Conservation (phyloP, 2,797 vertebrate genomes). For the Aulostomus chinensis region DNA sequence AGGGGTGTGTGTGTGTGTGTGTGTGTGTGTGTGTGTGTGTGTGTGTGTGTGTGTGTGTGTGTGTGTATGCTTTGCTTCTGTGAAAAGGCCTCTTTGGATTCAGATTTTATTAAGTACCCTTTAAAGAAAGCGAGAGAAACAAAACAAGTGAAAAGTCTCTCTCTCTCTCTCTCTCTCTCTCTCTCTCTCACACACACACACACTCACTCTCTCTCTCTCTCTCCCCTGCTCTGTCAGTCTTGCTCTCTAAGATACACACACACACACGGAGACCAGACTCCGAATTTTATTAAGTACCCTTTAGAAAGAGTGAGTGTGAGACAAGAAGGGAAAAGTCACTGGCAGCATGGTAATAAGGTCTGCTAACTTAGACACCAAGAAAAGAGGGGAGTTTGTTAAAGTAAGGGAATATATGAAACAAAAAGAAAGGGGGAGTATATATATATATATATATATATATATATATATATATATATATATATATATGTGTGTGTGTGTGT, state of each 20-base stretch:
- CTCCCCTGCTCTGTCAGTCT: too few species aligned
- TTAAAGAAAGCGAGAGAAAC: conserved; percentile 76
- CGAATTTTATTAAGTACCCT: conserved; percentile 80
- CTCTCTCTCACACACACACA: conserved; percentile 1
- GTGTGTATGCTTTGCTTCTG: conserved; percentile 65
- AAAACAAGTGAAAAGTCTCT: conserved; percentile 63
- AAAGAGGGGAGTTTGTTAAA: conserved; percentile 74
- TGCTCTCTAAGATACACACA: conserved; percentile 19
- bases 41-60: conserved; percentile 10
- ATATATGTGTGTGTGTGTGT: too few species aligned
- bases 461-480: too few species aligned
- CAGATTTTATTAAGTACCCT: conserved; percentile 84
- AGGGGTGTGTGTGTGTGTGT: conserved; percentile 27
- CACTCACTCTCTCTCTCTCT: conserved; percentile 9
- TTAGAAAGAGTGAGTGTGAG: conserved; percentile 71
- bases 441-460: too few species aligned
- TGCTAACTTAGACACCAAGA: conserved; percentile 60
- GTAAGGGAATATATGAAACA: background rate
- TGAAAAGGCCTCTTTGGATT: conserved; percentile 69
- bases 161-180: conserved; percentile 13
- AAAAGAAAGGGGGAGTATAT: background rate
- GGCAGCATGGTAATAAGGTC: conserved; percentile 83
- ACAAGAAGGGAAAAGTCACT: conserved; percentile 82
- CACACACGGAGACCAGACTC: conserved; percentile 53
- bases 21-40: conserved; percentile 11